phyloP scores from a whole-genome alignment of 2,113 vertebrate species.

The Pituophis catenifer region DNA sequence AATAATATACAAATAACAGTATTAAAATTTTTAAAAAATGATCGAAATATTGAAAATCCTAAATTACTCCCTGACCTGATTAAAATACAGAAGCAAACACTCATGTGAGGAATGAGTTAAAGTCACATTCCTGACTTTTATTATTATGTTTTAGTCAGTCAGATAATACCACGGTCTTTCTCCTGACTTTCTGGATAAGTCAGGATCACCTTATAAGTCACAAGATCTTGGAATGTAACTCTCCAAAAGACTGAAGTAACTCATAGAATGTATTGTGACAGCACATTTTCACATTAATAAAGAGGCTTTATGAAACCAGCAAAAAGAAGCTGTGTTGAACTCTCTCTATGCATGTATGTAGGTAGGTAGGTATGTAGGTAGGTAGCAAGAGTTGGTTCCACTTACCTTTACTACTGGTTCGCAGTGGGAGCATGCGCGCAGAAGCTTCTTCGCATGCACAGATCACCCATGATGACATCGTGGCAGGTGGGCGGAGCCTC shows the following conservation, averaged over 20 bases:
- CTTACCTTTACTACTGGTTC: too few species aligned
- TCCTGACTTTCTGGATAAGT: neutral
- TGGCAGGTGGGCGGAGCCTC: too few species aligned
- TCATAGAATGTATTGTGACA: neutral
- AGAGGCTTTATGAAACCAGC: neutral
- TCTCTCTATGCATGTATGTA: neutral
- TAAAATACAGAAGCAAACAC: neutral
- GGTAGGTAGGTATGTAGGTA: neutral
- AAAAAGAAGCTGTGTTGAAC: neutral
- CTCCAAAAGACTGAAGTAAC: neutral
- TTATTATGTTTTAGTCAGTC: neutral
- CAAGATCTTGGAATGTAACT: neutral
- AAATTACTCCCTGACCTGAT: neutral
- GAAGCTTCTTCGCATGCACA: too few species aligned
- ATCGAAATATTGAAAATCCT: neutral
- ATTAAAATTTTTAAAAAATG: neutral
- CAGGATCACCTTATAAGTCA: neutral
- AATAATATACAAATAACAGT: neutral
- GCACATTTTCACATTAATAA: neutral
- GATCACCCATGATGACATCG: too few species aligned
- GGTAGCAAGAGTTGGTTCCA: too few species aligned
- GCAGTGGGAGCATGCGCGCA: too few species aligned
- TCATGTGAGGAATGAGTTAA: neutral
- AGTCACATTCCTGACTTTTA: neutral
- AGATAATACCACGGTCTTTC: neutral